phyloP scores from a whole-genome alignment of 2,888 invertebrate genomes.

The Therioaphis trifolii region DNA sequence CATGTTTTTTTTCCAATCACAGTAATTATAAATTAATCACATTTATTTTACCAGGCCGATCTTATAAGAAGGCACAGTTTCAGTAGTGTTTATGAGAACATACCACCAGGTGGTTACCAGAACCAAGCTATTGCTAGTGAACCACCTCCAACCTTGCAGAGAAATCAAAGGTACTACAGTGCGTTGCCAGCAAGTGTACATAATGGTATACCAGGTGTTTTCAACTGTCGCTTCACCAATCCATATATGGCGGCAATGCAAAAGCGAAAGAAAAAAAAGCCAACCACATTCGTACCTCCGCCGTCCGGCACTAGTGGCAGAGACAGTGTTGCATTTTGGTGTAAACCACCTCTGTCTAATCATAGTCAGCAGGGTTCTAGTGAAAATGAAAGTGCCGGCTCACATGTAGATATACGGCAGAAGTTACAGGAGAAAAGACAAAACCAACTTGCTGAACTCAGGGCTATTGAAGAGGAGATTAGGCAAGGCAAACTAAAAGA shows the following conservation, averaged over 20 bases:
- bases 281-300: conserved; percentile 88
- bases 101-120: conserved; percentile 48
- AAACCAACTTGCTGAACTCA: conserved; percentile 84
- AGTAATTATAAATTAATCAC: not conserved
- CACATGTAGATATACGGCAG: conserved; percentile 85
- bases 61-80: conserved; percentile 65
- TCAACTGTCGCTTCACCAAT: conserved; percentile 87
- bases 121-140: conserved; percentile 30
- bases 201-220: conserved; percentile 81
- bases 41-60: conserved; percentile 59
- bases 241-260: conserved; percentile 72
- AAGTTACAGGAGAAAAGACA: conserved; percentile 89
- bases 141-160: conserved; percentile 23
- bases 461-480: conserved; percentile 87
- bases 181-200: conserved; percentile 49
- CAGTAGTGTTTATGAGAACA: conserved; percentile 64
- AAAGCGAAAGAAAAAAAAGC: conserved; percentile 88
- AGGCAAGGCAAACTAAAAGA: conserved; percentile 78
- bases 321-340: conserved; percentile 77
- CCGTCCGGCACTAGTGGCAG: conserved; percentile 68
- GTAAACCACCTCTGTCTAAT: conserved; percentile 75
- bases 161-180: conserved; percentile 56
- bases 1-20: not conserved
- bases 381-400: conserved; percentile 78
- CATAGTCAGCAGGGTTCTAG: conserved; percentile 76